Evolutionary conservation across 2,113 vertebrate genomes (phyloP).

Genomic region (Xiphorhynchus elegans): DNA sequence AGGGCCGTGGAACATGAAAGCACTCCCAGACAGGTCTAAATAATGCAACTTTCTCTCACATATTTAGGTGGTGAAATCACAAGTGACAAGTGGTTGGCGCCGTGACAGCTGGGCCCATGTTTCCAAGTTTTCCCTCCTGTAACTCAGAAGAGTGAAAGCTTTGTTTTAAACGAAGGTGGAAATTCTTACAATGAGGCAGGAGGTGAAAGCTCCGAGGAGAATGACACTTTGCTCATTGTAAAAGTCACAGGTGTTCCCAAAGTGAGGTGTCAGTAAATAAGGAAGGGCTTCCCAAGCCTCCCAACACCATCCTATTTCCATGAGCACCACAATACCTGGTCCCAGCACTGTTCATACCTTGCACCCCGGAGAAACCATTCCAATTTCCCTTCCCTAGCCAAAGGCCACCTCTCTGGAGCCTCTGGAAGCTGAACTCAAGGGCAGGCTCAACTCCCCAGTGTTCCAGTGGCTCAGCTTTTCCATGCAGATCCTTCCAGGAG

Average conservation of each 20-base stretch:
- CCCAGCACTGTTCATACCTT: rapidly evolving
- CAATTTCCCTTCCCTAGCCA: neutral
- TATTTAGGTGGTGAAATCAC: slow-evolving; percentile 18
- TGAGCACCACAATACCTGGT: neutral
- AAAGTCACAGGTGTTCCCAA: neutral
- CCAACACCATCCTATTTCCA: rapidly evolving
- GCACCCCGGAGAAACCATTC: rapidly evolving
- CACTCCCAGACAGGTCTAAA: slow-evolving; percentile 21
- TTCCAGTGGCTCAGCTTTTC: neutral
- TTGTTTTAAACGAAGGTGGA: slow-evolving; percentile 14
- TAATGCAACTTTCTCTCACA: neutral
- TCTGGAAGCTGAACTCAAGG: neutral
- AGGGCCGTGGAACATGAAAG: neutral
- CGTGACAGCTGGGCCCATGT: slow-evolving; percentile 36
- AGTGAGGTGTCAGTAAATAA: neutral
- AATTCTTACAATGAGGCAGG: slow-evolving; percentile 1
- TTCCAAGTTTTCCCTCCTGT: slow-evolving; percentile 10
- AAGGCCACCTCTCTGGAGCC: neutral
- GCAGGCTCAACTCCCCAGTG: neutral
- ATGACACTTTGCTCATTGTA: neutral
- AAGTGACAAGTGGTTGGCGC: slow-evolving; percentile 34
- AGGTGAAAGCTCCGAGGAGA: neutral
- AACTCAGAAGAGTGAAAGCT: slow-evolving; percentile 21
- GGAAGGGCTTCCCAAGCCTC: neutral
- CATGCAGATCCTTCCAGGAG: rapidly evolving